phyloP scores from a whole-genome alignment of 37 sponge, comb jelly and placozoan species.

The Oopsacas minuta region DNA sequence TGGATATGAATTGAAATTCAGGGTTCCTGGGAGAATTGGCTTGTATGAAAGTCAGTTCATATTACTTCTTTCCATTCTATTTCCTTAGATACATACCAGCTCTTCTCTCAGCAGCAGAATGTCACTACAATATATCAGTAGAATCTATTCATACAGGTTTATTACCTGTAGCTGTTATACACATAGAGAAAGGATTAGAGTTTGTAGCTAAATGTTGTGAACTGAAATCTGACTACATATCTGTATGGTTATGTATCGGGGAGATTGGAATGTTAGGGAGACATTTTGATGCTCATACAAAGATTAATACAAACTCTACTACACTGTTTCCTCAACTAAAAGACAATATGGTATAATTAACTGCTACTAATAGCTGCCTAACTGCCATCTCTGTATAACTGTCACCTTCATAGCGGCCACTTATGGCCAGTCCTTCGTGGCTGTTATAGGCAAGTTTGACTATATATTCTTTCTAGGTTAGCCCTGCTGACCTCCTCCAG shows the following conservation, averaged over 20 bases:
- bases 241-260: background rate
- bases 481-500: background rate
- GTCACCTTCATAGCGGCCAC: too few relatives aligned
- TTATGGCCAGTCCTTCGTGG: too few relatives aligned
- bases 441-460: too few relatives aligned
- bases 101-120: background rate
- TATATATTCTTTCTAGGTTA: too few relatives aligned
- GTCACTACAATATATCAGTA: background rate
- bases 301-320: background rate
- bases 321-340: background rate
- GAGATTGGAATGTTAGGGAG: constrained; percentile 15
- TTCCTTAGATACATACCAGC: background rate
- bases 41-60: too few relatives aligned
- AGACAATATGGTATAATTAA: background rate
- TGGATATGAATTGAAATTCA: too few relatives aligned
- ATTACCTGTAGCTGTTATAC: background rate
- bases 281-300: background rate
- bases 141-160: background rate
- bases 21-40: too few relatives aligned
- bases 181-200: background rate
- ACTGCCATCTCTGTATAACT: too few relatives aligned
- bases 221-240: background rate
- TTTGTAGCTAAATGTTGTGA: background rate
- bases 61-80: too few relatives aligned
- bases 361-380: too few relatives aligned